Conservation (phyloP, 2,888 invertebrate genomes). For the Chaitophorus viminalis region DNA sequence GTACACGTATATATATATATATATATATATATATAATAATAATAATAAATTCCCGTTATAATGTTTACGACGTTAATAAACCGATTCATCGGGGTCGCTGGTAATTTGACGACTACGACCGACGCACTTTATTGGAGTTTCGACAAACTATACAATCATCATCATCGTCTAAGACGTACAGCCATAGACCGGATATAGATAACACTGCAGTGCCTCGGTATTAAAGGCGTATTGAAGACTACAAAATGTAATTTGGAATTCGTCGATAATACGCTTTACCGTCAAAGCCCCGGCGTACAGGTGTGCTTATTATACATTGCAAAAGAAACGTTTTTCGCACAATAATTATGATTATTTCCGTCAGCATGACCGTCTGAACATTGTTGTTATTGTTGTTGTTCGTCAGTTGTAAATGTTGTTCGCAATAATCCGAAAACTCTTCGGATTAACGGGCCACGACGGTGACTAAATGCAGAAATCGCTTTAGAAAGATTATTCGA, state of each 20-base stretch:
- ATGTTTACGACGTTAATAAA: no score
- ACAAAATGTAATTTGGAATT: constrained; percentile 9
- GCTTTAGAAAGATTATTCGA: constrained; percentile 4
- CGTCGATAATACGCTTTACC: neutral
- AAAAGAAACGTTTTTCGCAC: neutral
- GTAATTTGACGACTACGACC: no score
- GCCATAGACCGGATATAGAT: no score
- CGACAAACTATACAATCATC: no score
- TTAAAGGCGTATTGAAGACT: neutral
- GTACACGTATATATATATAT: no score
- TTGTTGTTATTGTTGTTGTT: neutral
- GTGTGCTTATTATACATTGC: neutral
- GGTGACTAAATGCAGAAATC: neutral
- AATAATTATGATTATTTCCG: neutral
- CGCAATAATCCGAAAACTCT: neutral
- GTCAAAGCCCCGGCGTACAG: neutral
- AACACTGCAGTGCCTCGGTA: neutral
- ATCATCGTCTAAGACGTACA: no score
- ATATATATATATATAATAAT: no score
- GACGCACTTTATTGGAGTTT: no score
- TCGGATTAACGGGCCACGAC: neutral
- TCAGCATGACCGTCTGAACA: neutral
- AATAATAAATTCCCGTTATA: no score
- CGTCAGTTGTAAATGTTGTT: neutral
- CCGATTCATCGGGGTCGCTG: no score